phyloP scores from a whole-genome alignment of 2,888 invertebrate genomes.

The Agrenia bidenticulata region DNA sequence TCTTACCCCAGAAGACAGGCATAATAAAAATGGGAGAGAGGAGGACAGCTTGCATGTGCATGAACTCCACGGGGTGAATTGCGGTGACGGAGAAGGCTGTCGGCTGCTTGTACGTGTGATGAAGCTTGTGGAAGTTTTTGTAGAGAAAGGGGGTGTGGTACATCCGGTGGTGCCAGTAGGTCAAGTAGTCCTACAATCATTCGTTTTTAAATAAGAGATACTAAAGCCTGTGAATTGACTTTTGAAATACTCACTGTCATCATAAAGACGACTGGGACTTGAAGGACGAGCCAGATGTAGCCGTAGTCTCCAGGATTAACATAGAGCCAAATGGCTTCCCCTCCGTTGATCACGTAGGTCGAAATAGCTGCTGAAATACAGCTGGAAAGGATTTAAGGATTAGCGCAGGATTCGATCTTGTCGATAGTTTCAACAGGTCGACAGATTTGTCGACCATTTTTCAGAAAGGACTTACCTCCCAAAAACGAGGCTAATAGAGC shows the following conservation, averaged over 20 bases:
- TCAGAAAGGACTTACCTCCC: slow-evolving; percentile 34
- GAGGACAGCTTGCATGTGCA: slow-evolving; percentile 65
- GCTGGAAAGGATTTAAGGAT: slow-evolving; percentile 65
- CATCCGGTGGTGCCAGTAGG: slow-evolving; percentile 67
- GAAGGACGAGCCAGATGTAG: slow-evolving; percentile 67
- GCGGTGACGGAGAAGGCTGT: slow-evolving; percentile 75
- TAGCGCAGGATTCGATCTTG: slow-evolving; percentile 70
- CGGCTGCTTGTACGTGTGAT: slow-evolving; percentile 74
- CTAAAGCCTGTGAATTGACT: slow-evolving; percentile 46
- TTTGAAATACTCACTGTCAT: slow-evolving; percentile 54
- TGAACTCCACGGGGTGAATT: slow-evolving; percentile 70
- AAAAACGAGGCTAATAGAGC: slow-evolving; percentile 61
- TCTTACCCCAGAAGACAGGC: slow-evolving; percentile 71
- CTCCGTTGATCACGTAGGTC: slow-evolving; percentile 69
- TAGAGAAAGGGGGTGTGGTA: slow-evolving; percentile 70
- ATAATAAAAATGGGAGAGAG: slow-evolving; percentile 65
- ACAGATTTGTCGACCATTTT: slow-evolving; percentile 67
- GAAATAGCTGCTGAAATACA: slow-evolving; percentile 64
- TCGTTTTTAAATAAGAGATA: neutral
- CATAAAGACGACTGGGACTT: slow-evolving; percentile 67
- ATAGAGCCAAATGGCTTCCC: slow-evolving; percentile 62
- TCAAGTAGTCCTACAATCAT: slow-evolving; percentile 63
- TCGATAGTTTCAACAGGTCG: slow-evolving; percentile 65
- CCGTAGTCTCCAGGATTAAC: slow-evolving; percentile 66
- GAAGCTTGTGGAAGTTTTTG: slow-evolving; percentile 71